Evolutionary conservation across 2,888 invertebrate genomes (phyloP), one percentile per base, ranked within the genome.

Genomic region (Spilarctia lutea): DNA sequence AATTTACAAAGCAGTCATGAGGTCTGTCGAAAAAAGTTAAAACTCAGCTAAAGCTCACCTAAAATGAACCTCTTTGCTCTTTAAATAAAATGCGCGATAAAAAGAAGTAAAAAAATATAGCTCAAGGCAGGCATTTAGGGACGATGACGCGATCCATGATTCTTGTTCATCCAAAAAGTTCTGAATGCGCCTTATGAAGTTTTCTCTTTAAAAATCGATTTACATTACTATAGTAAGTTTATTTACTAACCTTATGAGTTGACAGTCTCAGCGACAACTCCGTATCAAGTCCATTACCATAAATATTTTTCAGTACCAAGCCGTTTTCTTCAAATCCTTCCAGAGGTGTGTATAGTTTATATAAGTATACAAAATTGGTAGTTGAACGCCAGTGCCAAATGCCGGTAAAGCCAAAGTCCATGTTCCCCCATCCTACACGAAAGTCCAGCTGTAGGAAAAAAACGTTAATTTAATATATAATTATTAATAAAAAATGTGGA

Each of bases 301-400:
- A 96, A 2, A 98, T 94, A 80, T 97, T 96, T 89, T 98, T 98
- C 0, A 97, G 96, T 0, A 98, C 97, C 16, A 97, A 94, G 0
- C 98, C 98, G 85, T 97, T 98, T 87, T 98, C 97, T 86, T 98
- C 97, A 81, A 98, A 97, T 8, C 97, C 97, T 84, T 97, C 96
- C n/a, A 98, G 91, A 0, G 98, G 98, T 0, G 98, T 98, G 87
- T 97, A 98, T 65, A 98, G 92, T 82, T 97, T 97, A 90, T 98
- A 98, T 0, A 97, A 96, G 90, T 98, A 98, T 79, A 98, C 97
- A 80, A 98, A 98, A 91, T 98, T 97, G 20, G 97, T 96, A 30
- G 97, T 89, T 69, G 91, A 96, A 20, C 89, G 94, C 91, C 96
- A 97, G 86, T 97, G 97, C 97, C 98, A 98, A 65, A 97, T 97